Conservation (phyloP, 2,888 invertebrate genomes). For the Nemapogon koenigi region DNA sequence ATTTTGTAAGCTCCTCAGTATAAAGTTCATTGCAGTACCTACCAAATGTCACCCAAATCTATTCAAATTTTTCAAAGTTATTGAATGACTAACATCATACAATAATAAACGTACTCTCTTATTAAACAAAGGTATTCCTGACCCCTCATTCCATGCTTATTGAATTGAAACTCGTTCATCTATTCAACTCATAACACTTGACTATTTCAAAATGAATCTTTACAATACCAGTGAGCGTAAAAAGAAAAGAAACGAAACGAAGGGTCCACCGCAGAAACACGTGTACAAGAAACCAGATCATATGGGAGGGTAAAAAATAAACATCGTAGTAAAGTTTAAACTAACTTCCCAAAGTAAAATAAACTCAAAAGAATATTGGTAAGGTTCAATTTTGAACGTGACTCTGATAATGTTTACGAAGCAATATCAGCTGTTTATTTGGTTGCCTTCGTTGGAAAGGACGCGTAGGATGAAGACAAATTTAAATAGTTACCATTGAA, state of each 20-base stretch:
- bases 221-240: slow-evolving; percentile 17
- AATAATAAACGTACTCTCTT: no score
- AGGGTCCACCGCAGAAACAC: slow-evolving; percentile 4
- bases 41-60: no score
- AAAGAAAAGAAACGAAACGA: slow-evolving; percentile 2
- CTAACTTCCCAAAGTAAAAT: not conserved
- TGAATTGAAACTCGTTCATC: no score
- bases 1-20: no score
- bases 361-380: not conserved
- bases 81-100: no score
- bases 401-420: slow-evolving; percentile 24
- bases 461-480: slow-evolving; percentile 3
- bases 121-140: no score
- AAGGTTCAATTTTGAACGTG: slow-evolving; percentile 1
- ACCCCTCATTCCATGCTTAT: no score
- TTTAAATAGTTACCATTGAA: slow-evolving; percentile 2
- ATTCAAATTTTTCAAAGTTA: no score
- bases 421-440: slow-evolving; percentile 30
- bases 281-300: slow-evolving; percentile 8
- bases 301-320: slow-evolving; percentile 8
- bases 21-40: no score
- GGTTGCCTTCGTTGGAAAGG: slow-evolving; percentile 6
- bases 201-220: slow-evolving; percentile 32
- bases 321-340: slow-evolving; percentile 2
- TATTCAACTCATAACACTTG: slow-evolving; percentile 15